A percentile compares a stretch with the other conserved stretches of the same genome.
phyloP scores from a whole-genome alignment of 2,888 invertebrate genomes.

The Agonopterix heracliana region DNA sequence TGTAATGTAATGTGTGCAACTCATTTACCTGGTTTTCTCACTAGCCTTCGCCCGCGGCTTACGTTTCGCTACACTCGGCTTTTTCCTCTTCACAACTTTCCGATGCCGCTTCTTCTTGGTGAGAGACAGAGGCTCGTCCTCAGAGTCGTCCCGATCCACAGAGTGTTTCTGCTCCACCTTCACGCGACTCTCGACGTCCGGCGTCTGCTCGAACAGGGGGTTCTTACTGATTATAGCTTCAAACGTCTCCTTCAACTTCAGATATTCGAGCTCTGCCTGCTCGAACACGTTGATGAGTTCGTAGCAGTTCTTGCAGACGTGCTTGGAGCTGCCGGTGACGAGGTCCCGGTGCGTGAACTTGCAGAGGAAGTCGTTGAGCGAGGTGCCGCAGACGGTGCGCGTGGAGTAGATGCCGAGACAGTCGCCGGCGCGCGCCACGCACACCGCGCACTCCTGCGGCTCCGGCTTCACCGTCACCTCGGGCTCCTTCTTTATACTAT shows the following conservation, averaged over 20 bases:
- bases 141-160: constrained; percentile 32
- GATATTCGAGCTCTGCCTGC: constrained; percentile 55
- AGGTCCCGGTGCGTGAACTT: constrained; percentile 42
- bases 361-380: constrained; percentile 41
- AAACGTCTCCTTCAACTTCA: constrained; percentile 53
- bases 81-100: constrained; percentile 50
- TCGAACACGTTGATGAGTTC: constrained; percentile 58
- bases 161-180: constrained; percentile 28
- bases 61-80: constrained; percentile 32
- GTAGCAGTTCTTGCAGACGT: constrained; percentile 49
- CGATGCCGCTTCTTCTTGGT: constrained; percentile 45
- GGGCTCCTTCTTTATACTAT: constrained; percentile 39
- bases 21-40: constrained; percentile 2
- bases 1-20: too few relatives aligned
- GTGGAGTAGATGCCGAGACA: constrained; percentile 36
- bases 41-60: constrained; percentile 17
- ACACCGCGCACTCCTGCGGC: constrained; percentile 51
- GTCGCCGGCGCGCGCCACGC: constrained; percentile 38
- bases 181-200: constrained; percentile 21
- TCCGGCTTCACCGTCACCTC: constrained; percentile 46
- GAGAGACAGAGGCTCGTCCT: constrained; percentile 56
- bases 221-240: constrained; percentile 57
- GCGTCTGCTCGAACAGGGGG: constrained; percentile 44
- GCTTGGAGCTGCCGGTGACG: constrained; percentile 29
- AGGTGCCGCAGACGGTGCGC: constrained; percentile 38